Conservation (phyloP, 1,140 invertebrate species). For the Drosophila arawakana region DNA sequence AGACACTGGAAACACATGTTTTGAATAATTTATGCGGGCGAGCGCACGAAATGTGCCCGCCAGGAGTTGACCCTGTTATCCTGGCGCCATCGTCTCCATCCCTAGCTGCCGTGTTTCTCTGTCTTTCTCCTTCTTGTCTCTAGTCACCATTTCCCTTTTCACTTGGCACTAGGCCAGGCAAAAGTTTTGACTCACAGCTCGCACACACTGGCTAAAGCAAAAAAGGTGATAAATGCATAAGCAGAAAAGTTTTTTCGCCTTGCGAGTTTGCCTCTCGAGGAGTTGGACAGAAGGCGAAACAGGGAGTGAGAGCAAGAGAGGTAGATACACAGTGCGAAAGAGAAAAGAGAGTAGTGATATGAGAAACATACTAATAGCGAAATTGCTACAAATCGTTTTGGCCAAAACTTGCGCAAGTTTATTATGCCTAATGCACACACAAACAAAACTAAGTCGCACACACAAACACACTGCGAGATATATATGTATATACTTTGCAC, state of each 20-base stretch:
- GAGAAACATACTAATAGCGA: slow-evolving; percentile 70
- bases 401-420: slow-evolving; percentile 76
- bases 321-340: neutral
- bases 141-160: neutral
- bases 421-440: slow-evolving; percentile 53
- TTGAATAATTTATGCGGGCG: slow-evolving; percentile 83
- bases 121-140: too few relatives aligned
- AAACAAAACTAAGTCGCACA: neutral
- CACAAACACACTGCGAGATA: neutral
- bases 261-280: slow-evolving; percentile 51
- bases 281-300: slow-evolving; percentile 25
- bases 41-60: slow-evolving; percentile 74
- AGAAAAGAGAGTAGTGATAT: neutral
- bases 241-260: slow-evolving; percentile 76
- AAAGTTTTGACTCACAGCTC: slow-evolving; percentile 60
- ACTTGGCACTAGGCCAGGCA: slow-evolving; percentile 74
- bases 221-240: slow-evolving; percentile 83
- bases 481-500: slow-evolving; percentile 1
- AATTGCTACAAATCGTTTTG: slow-evolving; percentile 83
- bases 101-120: neutral
- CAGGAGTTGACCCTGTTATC: slow-evolving; percentile 67
- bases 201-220: slow-evolving; percentile 25
- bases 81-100: slow-evolving; percentile 28
- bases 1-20: slow-evolving; percentile 76
- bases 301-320: neutral